phyloP scores from a whole-genome alignment of 2,888 invertebrate species.

The Ormyrus pomaceus region DNA sequence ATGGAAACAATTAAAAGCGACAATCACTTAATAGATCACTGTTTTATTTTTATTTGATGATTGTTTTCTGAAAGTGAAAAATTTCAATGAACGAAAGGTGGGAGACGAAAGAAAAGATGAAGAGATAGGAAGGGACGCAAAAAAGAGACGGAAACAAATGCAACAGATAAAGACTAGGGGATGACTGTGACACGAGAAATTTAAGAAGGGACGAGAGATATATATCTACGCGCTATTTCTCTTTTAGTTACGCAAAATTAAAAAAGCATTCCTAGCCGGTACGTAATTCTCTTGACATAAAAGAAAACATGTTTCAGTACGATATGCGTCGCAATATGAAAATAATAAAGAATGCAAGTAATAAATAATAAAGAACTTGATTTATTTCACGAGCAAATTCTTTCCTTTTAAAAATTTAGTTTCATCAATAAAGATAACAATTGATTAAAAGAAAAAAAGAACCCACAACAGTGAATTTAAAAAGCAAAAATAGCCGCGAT shows the following conservation, averaged over 20 bases:
- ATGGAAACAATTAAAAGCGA: no score
- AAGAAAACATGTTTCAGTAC: no score
- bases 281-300: background rate
- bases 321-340: no score
- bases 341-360: no score
- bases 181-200: background rate
- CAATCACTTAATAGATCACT: no score
- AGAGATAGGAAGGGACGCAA: background rate
- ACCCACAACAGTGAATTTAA: background rate
- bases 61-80: background rate
- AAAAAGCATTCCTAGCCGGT: conserved; percentile 3
- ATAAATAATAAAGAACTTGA: no score
- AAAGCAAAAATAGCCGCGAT: background rate
- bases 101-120: background rate
- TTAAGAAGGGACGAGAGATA: background rate
- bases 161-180: conserved; percentile 10
- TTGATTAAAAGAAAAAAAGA: no score
- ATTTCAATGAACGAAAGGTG: background rate
- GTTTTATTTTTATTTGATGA: no score
- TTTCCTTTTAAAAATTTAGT: no score
- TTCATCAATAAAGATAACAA: no score
- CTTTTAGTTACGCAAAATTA: conserved; percentile 16
- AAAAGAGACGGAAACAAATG: conserved; percentile 9
- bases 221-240: background rate
- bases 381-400: no score